Evolutionary conservation across 2,113 vertebrate species (phyloP), one percentile per base, ranked within the genome.

Genomic region (Crocuta crocuta): DNA sequence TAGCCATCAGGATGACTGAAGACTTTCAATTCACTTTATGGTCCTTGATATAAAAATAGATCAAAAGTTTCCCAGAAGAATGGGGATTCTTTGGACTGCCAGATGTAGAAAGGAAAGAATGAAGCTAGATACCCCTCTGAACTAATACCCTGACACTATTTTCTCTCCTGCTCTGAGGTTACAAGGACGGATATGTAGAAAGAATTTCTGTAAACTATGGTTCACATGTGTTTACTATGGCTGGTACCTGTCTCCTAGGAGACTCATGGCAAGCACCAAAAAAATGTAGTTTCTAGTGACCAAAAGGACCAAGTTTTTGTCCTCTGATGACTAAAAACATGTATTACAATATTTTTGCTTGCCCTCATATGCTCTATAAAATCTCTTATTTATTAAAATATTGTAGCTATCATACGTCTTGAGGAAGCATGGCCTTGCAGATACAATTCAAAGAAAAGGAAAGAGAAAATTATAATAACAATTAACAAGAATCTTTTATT

Each of bases 1-100:
- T 91, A 71, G 85, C 45, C 82, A 28, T 89, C 7, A 94, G 70
- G 28, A 89, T 35, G 26, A 94, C 48, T 55, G 53, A 86, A 43
- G 43, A 91, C 50, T 86, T 89, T 84, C 90, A 79, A 91, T 94
- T 94, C 61, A 94, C 24, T 86, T 45, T 95, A 5, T 12, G 15
- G 26, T 65, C 9, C 55, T 74, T 86, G 24, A 17, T 53, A 71
- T 91, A 28, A 28, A 93, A 92, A 89, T 10, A 81, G 16, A 94
- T 28, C 58, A 83, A 93, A 86, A 45, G 0, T 0, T 94, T 91
- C n/a, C 45, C 53, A 65, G 58, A 74, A 61, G 33, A 68, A 87
- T 65, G 21, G 39, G 11, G 33, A 10, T 76, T 17, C 55, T 96
- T 95, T 93, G 33, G 35, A 84, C 16, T 74, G 7, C 6, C 83